Evolutionary conservation across 1,140 invertebrate species (phyloP).

Genomic region (Heliconius congener): DNA sequence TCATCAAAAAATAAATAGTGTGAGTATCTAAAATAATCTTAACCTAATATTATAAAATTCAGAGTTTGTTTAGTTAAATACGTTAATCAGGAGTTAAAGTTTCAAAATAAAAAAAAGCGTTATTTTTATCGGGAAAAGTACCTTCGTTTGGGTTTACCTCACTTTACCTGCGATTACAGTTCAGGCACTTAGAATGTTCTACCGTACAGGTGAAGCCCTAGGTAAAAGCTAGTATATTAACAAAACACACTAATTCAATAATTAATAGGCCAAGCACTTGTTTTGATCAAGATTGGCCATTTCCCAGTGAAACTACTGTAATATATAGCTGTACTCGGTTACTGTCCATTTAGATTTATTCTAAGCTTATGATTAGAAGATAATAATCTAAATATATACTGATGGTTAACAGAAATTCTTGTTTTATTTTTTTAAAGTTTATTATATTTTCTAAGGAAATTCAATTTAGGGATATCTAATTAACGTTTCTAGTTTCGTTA

Average conservation of each 20-base stretch:
- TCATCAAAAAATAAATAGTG: no score
- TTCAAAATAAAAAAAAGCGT: no score
- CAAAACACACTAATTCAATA: background rate
- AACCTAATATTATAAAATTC: no score
- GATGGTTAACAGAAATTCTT: background rate
- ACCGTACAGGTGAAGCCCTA: background rate
- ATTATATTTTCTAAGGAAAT: background rate
- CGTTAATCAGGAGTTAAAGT: no score
- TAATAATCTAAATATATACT: background rate
- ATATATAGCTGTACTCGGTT: conserved; percentile 12
- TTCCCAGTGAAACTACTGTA: conserved; percentile 8
- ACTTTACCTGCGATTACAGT: no score
- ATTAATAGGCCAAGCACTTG: background rate
- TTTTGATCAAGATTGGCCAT: conserved; percentile 17
- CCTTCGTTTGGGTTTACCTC: no score
- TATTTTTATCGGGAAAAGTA: no score
- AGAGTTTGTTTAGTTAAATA: no score
- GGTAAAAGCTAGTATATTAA: background rate
- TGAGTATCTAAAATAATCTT: no score
- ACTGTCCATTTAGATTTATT: conserved; percentile 29
- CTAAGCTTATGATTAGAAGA: conserved; percentile 23
- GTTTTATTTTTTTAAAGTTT: background rate
- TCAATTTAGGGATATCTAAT: no score
- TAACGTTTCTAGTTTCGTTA: no score
- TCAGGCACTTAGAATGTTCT: no score